Evolutionary conservation across 2,113 vertebrate species (phyloP).

Genomic region (Brachirus orientalis): DNA sequence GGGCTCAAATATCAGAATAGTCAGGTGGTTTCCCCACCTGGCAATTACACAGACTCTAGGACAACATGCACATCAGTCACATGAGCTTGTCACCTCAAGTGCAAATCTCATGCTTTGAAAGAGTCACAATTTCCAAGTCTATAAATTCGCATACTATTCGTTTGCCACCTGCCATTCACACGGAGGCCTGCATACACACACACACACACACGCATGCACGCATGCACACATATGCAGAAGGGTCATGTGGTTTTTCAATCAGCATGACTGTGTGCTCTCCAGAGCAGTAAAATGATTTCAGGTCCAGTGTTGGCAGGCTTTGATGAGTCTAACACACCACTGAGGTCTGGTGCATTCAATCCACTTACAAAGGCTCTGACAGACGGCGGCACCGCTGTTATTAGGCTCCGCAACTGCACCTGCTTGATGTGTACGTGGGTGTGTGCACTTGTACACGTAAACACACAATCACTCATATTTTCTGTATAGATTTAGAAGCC

Average conservation of each 20-base stretch:
- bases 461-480: slow-evolving; percentile 18
- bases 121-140: slow-evolving; percentile 16
- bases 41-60: slow-evolving; percentile 45
- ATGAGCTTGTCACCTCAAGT: neutral
- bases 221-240: slow-evolving; percentile 7
- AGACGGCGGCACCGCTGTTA: slow-evolving; percentile 38
- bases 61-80: slow-evolving; percentile 23
- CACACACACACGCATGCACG: slow-evolving; percentile 21
- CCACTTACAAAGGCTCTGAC: slow-evolving; percentile 60
- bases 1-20: slow-evolving; percentile 66
- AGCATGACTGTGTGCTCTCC: slow-evolving; percentile 55
- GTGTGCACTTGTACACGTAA: slow-evolving; percentile 13
- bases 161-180: slow-evolving; percentile 62
- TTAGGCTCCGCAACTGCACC: slow-evolving; percentile 48
- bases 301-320: slow-evolving; percentile 50
- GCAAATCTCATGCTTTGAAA: slow-evolving; percentile 9
- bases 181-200: neutral
- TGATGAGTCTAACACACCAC: slow-evolving; percentile 69
- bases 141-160: slow-evolving; percentile 27
- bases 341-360: slow-evolving; percentile 61
- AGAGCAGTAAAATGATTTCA: slow-evolving; percentile 67
- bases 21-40: slow-evolving; percentile 63
- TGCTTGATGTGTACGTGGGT: slow-evolving; percentile 42
- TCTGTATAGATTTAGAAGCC: slow-evolving; percentile 5
- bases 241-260: slow-evolving; percentile 70